Evolutionary conservation across 2,113 vertebrate genomes (phyloP).

Genomic region (Melanerpes formicivorus): DNA sequence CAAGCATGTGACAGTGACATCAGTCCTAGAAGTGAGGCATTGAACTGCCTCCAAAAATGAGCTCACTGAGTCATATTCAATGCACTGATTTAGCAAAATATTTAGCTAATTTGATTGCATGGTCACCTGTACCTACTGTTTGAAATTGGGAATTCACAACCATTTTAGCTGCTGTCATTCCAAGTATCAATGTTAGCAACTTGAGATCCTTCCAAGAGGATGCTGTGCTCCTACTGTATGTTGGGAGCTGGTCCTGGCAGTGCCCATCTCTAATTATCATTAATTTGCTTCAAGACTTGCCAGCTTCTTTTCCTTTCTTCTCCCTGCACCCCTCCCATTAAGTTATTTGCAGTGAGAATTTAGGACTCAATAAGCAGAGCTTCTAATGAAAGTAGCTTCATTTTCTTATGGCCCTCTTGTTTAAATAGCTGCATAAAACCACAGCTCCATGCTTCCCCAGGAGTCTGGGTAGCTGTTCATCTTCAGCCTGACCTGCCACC

Average conservation of each 20-base stretch:
- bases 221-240: background rate
- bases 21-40: conserved; percentile 57
- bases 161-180: background rate
- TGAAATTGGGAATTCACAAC: background rate
- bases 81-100: conserved; percentile 42
- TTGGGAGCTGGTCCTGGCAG: background rate
- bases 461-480: background rate
- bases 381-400: background rate
- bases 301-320: background rate
- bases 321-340: background rate
- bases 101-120: conserved; percentile 30
- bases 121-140: conserved; percentile 19
- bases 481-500: background rate
- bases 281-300: background rate
- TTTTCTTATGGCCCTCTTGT: background rate
- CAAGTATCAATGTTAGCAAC: background rate
- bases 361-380: background rate
- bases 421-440: background rate
- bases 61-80: conserved; percentile 46
- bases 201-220: background rate
- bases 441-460: background rate
- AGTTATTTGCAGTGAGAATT: background rate
- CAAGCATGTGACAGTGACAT: conserved; percentile 71
- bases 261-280: background rate
- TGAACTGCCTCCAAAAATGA: conserved; percentile 68